Conservation (phyloP, 2,113 vertebrate species). For the Ploceus nigricollis region DNA sequence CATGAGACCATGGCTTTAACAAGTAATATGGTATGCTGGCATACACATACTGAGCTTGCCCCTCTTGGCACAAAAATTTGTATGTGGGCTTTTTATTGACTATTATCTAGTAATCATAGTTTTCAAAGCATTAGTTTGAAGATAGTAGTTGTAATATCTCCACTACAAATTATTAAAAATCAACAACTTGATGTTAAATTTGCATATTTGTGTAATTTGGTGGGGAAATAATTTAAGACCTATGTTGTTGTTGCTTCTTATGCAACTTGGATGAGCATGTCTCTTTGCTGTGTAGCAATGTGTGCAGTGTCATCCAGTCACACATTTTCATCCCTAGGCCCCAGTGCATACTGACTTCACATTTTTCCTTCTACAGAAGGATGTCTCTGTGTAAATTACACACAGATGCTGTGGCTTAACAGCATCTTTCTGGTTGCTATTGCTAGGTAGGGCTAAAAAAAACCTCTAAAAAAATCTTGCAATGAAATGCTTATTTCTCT, state of each 20-base stretch:
- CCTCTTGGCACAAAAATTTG: not conserved
- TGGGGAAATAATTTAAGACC: not conserved
- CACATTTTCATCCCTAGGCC: not conserved
- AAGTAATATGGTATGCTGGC: not conserved
- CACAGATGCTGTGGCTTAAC: not conserved
- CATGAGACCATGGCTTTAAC: not conserved
- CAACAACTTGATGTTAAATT: not conserved
- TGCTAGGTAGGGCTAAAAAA: not conserved
- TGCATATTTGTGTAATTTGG: not conserved
- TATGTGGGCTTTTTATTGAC: not conserved
- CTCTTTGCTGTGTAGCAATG: not conserved
- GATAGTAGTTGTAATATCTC: not conserved
- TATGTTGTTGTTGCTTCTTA: not conserved
- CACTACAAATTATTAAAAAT: not conserved
- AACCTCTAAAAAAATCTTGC: not conserved
- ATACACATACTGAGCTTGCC: not conserved
- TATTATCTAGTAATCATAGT: not conserved
- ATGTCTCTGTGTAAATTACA: not conserved
- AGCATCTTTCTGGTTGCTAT: not conserved
- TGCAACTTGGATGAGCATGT: not conserved
- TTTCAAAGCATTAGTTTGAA: not conserved
- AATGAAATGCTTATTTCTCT: not conserved
- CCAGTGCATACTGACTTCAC: not conserved
- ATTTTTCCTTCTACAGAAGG: not conserved
- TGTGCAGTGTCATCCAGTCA: not conserved